These are phyloP conservation scores for Tipula vernalis DNA, from an alignment of 2,888 invertebrate genomes.

Conservation along the genomic window DNA sequence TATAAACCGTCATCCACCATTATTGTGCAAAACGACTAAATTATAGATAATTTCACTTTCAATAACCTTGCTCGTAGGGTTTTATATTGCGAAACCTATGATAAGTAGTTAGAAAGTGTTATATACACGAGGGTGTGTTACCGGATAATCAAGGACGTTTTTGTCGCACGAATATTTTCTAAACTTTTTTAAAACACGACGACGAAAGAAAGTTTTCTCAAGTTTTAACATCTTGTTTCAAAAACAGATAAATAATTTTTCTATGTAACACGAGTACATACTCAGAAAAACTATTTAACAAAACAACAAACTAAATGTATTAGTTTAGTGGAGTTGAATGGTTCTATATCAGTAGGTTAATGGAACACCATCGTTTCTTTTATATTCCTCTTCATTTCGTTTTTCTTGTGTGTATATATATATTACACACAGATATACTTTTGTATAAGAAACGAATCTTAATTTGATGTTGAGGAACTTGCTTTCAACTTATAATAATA, in stretches of 20 bases:
- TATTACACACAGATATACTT: not conserved
- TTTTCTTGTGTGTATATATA: not conserved
- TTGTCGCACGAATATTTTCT: not conserved
- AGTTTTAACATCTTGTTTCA: not conserved
- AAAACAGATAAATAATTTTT: not conserved
- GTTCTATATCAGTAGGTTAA: slow-evolving; percentile 37
- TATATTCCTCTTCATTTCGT: slow-evolving; percentile 6
- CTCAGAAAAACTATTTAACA: slow-evolving; percentile 5
- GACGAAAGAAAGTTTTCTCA: not conserved
- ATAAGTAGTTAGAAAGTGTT: not conserved
- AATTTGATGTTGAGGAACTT: not conserved
- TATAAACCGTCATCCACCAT: not conserved
- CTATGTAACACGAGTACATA: not conserved
- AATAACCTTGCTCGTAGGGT: not conserved
- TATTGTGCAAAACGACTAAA: not conserved
- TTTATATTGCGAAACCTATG: not conserved
- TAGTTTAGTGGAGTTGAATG: slow-evolving; percentile 20
- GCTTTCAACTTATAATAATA: not conserved
- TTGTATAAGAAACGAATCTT: not conserved
- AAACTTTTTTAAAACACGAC: not conserved
- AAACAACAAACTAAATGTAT: not conserved
- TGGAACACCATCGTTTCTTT: slow-evolving; percentile 27
- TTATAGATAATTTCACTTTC: not conserved
- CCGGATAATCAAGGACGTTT: not conserved
- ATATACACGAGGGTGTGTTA: not conserved